phyloP scores from a whole-genome alignment of 2,113 vertebrate species.

The Podilymbus podiceps region DNA sequence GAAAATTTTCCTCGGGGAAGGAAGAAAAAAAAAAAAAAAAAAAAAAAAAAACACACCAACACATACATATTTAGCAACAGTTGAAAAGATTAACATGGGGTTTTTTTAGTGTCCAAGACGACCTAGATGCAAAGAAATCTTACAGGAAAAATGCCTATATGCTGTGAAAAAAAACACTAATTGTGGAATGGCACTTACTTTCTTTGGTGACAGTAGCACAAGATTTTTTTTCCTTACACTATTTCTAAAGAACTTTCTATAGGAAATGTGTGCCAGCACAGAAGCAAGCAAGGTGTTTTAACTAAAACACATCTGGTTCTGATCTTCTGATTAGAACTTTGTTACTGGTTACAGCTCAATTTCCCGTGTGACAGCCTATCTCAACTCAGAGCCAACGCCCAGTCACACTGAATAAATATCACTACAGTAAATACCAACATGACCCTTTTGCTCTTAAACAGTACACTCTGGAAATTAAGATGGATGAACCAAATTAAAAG shows the following conservation, averaged over 20 bases:
- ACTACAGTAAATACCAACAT: neutral
- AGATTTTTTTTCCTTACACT: neutral
- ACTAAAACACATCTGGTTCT: neutral
- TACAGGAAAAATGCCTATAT: neutral
- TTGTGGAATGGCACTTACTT: neutral
- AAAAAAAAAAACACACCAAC: neutral
- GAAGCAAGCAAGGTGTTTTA: neutral
- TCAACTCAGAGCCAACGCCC: neutral
- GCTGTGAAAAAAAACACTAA: neutral
- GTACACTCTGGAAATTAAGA: neutral
- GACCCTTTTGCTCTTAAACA: neutral
- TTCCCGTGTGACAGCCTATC: neutral
- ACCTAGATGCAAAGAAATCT: neutral
- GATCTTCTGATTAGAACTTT: neutral
- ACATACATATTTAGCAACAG: neutral
- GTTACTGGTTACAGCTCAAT: neutral
- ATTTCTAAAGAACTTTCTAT: neutral
- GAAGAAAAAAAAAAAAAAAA: neutral
- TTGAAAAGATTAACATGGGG: neutral
- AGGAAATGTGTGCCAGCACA: neutral
- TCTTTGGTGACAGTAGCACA: neutral
- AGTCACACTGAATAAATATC: rapidly evolving
- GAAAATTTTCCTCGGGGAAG: neutral
- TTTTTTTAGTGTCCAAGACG: neutral
- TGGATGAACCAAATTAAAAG: neutral